phyloP scores from a whole-genome alignment of 2,888 invertebrate species.

The Diploptera punctata region DNA sequence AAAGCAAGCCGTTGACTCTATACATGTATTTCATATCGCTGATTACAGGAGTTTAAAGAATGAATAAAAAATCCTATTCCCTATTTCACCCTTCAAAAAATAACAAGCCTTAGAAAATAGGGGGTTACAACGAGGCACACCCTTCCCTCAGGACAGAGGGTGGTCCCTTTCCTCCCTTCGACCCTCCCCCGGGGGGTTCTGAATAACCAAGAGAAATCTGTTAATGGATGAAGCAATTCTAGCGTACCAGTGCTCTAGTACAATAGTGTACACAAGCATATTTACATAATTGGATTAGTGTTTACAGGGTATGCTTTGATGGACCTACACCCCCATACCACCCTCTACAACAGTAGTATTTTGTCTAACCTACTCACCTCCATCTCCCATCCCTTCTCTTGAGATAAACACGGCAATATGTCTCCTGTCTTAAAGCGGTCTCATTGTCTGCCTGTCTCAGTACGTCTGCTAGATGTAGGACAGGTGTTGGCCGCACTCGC shows the following conservation, averaged over 20 bases:
- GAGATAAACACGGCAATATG: slow-evolving; percentile 25
- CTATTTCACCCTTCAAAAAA: not conserved
- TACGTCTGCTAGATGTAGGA: too few species aligned
- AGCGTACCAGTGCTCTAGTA: slow-evolving; percentile 20
- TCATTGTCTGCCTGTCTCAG: not conserved
- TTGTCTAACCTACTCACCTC: slow-evolving; percentile 20
- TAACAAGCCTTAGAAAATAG: not conserved
- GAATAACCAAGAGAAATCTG: slow-evolving; percentile 28
- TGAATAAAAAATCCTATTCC: not conserved
- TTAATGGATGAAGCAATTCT: slow-evolving; percentile 28
- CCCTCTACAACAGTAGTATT: slow-evolving; percentile 11
- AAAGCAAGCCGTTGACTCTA: slow-evolving; percentile 10
- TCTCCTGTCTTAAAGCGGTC: not conserved
- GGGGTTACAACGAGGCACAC: not conserved
- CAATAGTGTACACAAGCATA: slow-evolving; percentile 25
- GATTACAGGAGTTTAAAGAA: slow-evolving; percentile 23
- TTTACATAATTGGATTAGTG: slow-evolving; percentile 31
- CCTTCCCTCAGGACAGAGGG: slow-evolving; percentile 9
- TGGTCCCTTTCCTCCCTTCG: not conserved
- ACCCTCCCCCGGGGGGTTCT: slow-evolving; percentile 4
- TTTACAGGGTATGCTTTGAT: slow-evolving; percentile 30
- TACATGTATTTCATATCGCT: slow-evolving; percentile 22
- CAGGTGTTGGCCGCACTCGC: too few species aligned
- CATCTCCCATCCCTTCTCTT: not conserved
- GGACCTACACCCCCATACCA: slow-evolving; percentile 20